Conservation (phyloP, 2,797 vertebrate species). For the Sciurus vulgaris region DNA sequence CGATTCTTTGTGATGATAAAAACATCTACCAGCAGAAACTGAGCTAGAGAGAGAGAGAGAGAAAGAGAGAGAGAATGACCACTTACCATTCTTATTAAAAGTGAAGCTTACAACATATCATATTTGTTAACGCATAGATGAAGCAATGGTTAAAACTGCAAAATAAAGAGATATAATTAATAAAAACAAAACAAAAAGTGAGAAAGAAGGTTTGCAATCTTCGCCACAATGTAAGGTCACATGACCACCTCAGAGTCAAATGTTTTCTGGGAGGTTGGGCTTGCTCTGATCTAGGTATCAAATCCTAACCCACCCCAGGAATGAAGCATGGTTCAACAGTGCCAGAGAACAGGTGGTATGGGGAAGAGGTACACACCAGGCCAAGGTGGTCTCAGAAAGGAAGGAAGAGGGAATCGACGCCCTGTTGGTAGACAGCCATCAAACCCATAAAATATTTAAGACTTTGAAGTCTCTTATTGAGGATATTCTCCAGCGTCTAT, state of each 20-base stretch:
- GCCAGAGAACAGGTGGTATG: no score
- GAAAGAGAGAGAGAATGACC: not conserved
- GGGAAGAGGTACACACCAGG: accelerated
- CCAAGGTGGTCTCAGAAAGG: not conserved
- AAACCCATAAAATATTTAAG: not conserved
- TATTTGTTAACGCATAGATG: not conserved
- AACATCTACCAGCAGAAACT: not conserved
- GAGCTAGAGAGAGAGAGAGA: not conserved
- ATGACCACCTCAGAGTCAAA: not conserved
- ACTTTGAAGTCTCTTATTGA: not conserved
- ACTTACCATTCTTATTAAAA: not conserved
- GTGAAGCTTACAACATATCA: not conserved
- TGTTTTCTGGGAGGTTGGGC: not conserved
- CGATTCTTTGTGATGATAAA: not conserved
- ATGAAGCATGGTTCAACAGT: not conserved
- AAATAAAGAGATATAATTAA: not conserved
- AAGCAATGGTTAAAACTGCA: not conserved
- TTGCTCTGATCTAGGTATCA: not conserved
- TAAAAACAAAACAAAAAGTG: not conserved
- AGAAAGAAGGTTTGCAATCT: not conserved
- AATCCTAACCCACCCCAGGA: not conserved
- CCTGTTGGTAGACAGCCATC: not conserved
- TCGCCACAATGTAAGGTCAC: not conserved
- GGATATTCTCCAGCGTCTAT: not conserved
- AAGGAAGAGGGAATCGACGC: not conserved